phyloP scores from a whole-genome alignment of 2,888 invertebrate genomes.

The Cylindroiulus punctatus region DNA sequence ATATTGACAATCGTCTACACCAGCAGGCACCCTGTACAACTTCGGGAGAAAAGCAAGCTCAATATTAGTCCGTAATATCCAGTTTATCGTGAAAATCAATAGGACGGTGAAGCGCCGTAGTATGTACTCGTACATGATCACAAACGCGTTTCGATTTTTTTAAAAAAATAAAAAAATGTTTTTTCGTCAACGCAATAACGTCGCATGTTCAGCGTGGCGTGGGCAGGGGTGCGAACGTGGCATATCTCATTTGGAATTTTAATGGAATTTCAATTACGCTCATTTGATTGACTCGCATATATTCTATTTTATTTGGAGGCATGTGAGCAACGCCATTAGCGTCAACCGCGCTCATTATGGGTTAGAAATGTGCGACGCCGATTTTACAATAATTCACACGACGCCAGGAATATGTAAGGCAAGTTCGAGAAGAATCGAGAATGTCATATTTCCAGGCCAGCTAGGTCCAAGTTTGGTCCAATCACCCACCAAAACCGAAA shows the following conservation, averaged over 20 bases:
- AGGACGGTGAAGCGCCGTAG: neutral
- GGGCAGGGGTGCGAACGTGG: neutral
- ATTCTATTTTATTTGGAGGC: conserved; percentile 9
- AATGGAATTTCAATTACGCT: conserved; percentile 42
- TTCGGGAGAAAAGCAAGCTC: neutral
- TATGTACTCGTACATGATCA: neutral
- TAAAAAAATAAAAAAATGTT: neutral
- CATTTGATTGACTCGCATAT: conserved; percentile 34
- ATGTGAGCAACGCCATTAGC: conserved; percentile 31
- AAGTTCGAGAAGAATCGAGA: neutral
- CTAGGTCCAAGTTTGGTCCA: neutral
- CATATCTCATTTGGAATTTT: conserved; percentile 27
- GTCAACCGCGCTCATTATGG: neutral
- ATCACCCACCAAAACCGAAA: neutral
- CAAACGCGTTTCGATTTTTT: neutral
- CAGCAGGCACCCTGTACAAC: neutral
- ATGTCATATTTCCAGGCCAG: neutral
- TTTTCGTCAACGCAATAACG: neutral
- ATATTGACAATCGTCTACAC: too few species aligned
- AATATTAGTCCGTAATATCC: neutral
- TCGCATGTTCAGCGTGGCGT: neutral
- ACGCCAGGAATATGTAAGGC: neutral
- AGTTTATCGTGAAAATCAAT: conserved; percentile 17
- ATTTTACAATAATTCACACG: conserved; percentile 1
- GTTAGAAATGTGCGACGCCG: conserved; percentile 15